Evolutionary conservation across 2,113 vertebrate species (phyloP), one percentile per base, ranked within the genome.

Genomic region (Apteryx mantelli): DNA sequence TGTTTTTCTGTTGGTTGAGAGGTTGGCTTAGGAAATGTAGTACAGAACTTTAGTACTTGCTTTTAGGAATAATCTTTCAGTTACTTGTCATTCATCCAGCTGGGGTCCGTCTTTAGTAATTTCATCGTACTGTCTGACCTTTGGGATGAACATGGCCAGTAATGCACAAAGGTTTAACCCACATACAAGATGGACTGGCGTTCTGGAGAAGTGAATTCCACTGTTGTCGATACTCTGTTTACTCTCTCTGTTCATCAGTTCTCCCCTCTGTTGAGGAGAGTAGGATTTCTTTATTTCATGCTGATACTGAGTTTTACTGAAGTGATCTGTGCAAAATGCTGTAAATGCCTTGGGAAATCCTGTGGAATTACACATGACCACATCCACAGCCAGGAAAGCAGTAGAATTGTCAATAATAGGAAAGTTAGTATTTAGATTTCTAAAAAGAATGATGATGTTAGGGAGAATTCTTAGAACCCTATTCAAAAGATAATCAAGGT

Each of bases 241-340:
- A 15, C 46, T 85, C 18, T 66, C 8, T 78, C 8, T 68, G 7
- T 79, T 82, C 12, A 15, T 79, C 25, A 11, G 18, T 13, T 71
- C 22, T 80, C 63, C 5, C n/a, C 0, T 64, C 16, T 48, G 0
- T 14, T 25, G 20, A 25, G 38, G 24, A 78, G 12, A 55, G 9
- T 24, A 52, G 28, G 52, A 38, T 76, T 92, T 92, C 32, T 66
- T 70, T 52, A 4, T 32, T 28, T 22, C 5, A 4, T 38, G 28
- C 60, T 40, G 20, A 78, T 7, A 4, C 20, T 26, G 40, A 75
- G 40, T 68, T 86, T 12, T 60, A 53, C 36, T 46, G 48, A 13
- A 79, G 13, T 52, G 34, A 16, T 74, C n/a, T 86, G 40, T 46
- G 12, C 21, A 81, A 86, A 91, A 36, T 65, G 8, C 20, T 85